phyloP scores from a whole-genome alignment of 1,140 invertebrate genomes.

The Nomia melanderi region DNA sequence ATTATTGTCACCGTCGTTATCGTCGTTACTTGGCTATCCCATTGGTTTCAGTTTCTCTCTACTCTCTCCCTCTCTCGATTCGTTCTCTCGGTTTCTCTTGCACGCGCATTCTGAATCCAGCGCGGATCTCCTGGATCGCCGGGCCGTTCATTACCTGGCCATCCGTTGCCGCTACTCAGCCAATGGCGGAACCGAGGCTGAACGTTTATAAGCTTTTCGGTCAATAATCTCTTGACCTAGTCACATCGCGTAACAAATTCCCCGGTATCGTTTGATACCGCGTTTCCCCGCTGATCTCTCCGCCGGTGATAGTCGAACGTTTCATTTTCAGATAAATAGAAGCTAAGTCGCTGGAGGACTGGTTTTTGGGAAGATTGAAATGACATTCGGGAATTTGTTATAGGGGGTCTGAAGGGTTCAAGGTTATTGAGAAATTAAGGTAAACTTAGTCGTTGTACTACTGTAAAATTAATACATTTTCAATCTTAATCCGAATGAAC shows the following conservation, averaged over 20 bases:
- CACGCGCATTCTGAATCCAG: background rate
- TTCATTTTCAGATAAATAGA: too few species aligned
- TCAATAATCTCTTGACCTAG: background rate
- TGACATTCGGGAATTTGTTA: too few species aligned
- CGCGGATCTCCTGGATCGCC: background rate
- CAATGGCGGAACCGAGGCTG: constrained; percentile 16
- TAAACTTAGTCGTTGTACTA: too few species aligned
- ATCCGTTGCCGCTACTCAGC: constrained; percentile 8
- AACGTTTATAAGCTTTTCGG: constrained; percentile 34
- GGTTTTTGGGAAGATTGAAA: too few species aligned
- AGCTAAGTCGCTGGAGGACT: too few species aligned
- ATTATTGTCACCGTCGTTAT: constrained; percentile 63
- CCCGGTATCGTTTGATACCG: background rate
- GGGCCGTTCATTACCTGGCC: constrained; percentile 34
- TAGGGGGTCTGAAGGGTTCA: too few species aligned
- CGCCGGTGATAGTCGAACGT: too few species aligned
- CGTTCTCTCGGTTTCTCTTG: background rate
- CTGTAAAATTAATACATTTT: too few species aligned
- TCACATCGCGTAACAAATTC: background rate
- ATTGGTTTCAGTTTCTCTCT: constrained; percentile 29
- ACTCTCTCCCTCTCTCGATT: too few species aligned
- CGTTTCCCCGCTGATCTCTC: background rate
- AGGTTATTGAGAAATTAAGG: too few species aligned
- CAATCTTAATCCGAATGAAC: too few species aligned
- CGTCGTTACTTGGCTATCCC: constrained; percentile 64